Evolutionary conservation across 2,797 vertebrate genomes (phyloP).

Genomic region (Tympanoctomys barrerae): DNA sequence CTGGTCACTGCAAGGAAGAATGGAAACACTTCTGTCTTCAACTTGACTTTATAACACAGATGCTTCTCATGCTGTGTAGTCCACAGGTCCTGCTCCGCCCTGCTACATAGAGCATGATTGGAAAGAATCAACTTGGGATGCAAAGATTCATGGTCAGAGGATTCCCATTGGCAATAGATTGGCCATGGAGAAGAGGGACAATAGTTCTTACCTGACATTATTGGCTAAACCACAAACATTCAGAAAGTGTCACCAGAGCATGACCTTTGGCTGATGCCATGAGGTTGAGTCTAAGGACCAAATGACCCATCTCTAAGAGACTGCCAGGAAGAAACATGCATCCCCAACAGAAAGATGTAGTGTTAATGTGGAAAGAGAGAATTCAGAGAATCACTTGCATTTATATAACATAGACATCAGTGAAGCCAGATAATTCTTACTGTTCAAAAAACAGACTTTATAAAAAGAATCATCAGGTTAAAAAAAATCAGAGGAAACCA

Average conservation of each 20-base stretch:
- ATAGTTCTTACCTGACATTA: background rate
- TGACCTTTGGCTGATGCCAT: background rate
- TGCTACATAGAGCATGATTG: background rate
- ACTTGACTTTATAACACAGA: background rate
- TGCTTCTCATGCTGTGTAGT: background rate
- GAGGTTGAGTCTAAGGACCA: conserved; percentile 25
- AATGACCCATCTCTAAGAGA: background rate
- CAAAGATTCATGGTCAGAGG: background rate
- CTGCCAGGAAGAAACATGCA: background rate
- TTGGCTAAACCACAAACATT: conserved; percentile 26
- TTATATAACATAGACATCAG: background rate
- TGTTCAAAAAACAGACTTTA: background rate
- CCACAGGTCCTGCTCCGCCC: background rate
- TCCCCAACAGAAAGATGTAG: background rate
- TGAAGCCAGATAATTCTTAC: conserved; percentile 15
- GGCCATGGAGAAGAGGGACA: background rate
- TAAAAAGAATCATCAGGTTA: background rate
- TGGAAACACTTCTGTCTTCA: background rate
- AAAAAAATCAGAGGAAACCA: background rate
- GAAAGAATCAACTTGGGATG: background rate
- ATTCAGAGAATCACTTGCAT: background rate
- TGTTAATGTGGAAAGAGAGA: background rate
- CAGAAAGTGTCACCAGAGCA: conserved; percentile 8
- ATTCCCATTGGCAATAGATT: background rate
- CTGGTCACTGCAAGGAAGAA: background rate